Conservation (phyloP, 2,888 invertebrate species). For the Calliopum simillimum region DNA sequence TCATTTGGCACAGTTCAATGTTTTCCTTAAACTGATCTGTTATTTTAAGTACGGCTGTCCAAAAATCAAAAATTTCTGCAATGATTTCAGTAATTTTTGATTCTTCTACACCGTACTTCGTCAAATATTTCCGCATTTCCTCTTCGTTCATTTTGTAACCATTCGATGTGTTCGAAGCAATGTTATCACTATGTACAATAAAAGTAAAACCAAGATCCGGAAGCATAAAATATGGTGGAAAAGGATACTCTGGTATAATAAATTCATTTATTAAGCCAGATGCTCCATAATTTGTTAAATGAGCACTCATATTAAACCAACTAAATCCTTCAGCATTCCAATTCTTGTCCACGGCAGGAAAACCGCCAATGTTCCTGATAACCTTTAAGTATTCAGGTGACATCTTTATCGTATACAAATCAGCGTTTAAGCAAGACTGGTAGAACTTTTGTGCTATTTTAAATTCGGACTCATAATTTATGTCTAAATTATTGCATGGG, state of each 20-base stretch:
- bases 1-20: conserved; percentile 37
- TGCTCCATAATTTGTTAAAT: conserved; percentile 57
- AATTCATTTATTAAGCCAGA: conserved; percentile 51
- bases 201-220: conserved; percentile 61
- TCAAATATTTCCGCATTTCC: conserved; percentile 56
- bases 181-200: conserved; percentile 58
- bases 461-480: conserved; percentile 48
- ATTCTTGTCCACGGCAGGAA: conserved; percentile 58
- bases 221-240: conserved; percentile 55
- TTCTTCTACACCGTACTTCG: conserved; percentile 51
- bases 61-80: conserved; percentile 54
- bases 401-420: conserved; percentile 53
- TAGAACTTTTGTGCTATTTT: conserved; percentile 55
- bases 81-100: conserved; percentile 48
- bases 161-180: conserved; percentile 53
- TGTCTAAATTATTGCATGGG: conserved; percentile 6
- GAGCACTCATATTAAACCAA: conserved; percentile 64
- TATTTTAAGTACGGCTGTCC: conserved; percentile 50
- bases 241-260: conserved; percentile 53
- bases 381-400: conserved; percentile 56
- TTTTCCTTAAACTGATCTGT: conserved; percentile 50
- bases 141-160: conserved; percentile 56
- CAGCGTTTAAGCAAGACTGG: conserved; percentile 53
- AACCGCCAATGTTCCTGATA: conserved; percentile 60
- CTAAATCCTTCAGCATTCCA: conserved; percentile 56